Conservation (phyloP, 1,140 invertebrate genomes). For the Goniozus legneri region DNA sequence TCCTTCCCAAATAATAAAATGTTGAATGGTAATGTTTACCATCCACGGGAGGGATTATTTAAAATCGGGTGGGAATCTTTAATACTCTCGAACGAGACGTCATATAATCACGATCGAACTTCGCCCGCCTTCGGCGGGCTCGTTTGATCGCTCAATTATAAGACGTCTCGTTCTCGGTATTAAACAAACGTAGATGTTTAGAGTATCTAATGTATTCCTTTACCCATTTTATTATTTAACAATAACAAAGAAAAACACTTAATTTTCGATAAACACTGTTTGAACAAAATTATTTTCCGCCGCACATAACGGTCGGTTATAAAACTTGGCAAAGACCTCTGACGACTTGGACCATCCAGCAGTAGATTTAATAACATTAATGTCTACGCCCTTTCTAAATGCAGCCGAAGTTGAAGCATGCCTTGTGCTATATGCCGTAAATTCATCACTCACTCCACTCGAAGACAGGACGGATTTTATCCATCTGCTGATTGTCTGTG, state of each 20-base stretch:
- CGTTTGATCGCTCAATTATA: no score
- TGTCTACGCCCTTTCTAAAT: constrained; percentile 10
- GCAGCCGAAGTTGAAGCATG: constrained; percentile 26
- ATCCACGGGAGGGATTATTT: no score
- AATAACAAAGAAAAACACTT: constrained; percentile 12
- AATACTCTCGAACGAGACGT: no score
- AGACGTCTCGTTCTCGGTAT: no score
- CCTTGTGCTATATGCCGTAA: constrained; percentile 13
- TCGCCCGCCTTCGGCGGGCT: no score
- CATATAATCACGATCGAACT: no score
- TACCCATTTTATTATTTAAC: constrained; percentile 15
- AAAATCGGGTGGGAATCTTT: no score
- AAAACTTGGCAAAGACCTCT: neutral
- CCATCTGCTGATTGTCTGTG: constrained; percentile 22
- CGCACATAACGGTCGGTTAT: constrained; percentile 11
- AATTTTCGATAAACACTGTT: constrained; percentile 8
- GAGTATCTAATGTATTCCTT: constrained; percentile 25
- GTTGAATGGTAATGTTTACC: no score
- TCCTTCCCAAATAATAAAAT: no score
- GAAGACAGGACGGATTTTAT: constrained; percentile 6
- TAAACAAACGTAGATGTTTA: no score
- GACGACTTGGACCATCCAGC: constrained; percentile 6
- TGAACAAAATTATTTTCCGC: constrained; percentile 14
- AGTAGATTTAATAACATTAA: neutral
- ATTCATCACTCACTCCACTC: constrained; percentile 15